phyloP scores from a whole-genome alignment of 1,140 invertebrate genomes.

The Achatina immaculata region DNA sequence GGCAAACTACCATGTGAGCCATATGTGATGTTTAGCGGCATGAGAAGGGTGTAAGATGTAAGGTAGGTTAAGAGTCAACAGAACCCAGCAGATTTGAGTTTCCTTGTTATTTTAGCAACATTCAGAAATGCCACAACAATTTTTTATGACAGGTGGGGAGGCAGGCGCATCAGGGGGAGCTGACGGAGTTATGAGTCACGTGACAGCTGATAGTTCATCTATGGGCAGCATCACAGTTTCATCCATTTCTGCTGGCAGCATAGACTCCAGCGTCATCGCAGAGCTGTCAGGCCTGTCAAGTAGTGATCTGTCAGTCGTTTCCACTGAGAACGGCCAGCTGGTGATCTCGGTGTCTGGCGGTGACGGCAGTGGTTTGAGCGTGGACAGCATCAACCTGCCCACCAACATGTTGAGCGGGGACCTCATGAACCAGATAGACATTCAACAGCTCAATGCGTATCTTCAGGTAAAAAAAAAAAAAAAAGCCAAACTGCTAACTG shows the following conservation, averaged over 20 bases:
- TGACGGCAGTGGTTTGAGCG: constrained; percentile 34
- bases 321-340: constrained; percentile 40
- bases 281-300: constrained; percentile 37
- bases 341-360: constrained; percentile 37
- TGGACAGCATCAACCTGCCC: constrained; percentile 40
- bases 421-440: constrained; percentile 38
- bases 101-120: too few species aligned
- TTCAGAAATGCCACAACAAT: constrained; percentile 1
- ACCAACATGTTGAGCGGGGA: constrained; percentile 37
- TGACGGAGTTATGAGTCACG: constrained; percentile 8
- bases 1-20: too few species aligned
- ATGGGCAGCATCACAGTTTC: constrained; percentile 32
- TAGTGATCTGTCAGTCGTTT: constrained; percentile 28
- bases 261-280: constrained; percentile 35
- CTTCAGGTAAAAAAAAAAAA: constrained; percentile 19
- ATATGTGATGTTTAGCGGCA: too few species aligned
- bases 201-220: constrained; percentile 27
- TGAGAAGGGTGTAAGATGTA: too few species aligned
- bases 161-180: constrained; percentile 22
- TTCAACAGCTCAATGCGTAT: constrained; percentile 38
- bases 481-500: too few species aligned
- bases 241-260: constrained; percentile 36
- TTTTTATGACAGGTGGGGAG: constrained; percentile 11
- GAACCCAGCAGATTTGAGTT: too few species aligned
- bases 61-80: too few species aligned